Base-by-base conservation (phyloP, 2,888 invertebrate genomes). In the Nymphalis c-album region DNA sequence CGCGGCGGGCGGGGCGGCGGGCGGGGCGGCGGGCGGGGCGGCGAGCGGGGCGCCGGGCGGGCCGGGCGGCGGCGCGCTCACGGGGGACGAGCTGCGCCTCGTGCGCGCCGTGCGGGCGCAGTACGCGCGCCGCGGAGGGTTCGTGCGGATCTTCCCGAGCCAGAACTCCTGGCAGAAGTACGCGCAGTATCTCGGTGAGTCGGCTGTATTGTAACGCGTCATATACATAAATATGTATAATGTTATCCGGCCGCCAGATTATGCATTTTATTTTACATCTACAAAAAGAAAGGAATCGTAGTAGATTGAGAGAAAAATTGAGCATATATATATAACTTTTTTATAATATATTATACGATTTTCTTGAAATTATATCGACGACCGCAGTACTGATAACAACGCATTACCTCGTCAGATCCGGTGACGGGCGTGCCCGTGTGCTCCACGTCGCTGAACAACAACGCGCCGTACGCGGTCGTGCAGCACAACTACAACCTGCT, bases 131-230 rank as follows among this genome's bases (percentile, higher is more conserved):
- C 92, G 97, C 35, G 97, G 97, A 3, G 98, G 98, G 45, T 98
- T 96, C 90, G 96, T 98, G 13, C 89, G 98, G 60, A 97, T 98
- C 77, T 98, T 98, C 88, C 98, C 98, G 22, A 96, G 97, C 26
- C 94, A 95, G 71, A 97, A 97, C 85, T 96, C 97, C 22, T 98
- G 98, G 97, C 94, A 95, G 82, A 94, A 95, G 81, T 97, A 97
- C 84, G 94, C 96, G 17, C 94, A 95, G 78, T 97, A 96, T 80
- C 89, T 97, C 59, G 96, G 95, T 95, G 45, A 65, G 46, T 31
- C 13, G 26, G 16, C 10, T 13, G 40, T 13, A 13, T 2, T 40
- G 3, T 40, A 4, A 13, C 0, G 4, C 40, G 40, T 13, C 10
- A 13, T 13, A n/a, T n/a, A n/a, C n/a, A n/a, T n/a, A n/a, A n/a